A percentile compares a stretch with the other conserved stretches of the same genome.
These are phyloP conservation scores for Terebella lapidaria DNA, from an alignment of 2,888 invertebrate genomes.

Conservation along the genomic window DNA sequence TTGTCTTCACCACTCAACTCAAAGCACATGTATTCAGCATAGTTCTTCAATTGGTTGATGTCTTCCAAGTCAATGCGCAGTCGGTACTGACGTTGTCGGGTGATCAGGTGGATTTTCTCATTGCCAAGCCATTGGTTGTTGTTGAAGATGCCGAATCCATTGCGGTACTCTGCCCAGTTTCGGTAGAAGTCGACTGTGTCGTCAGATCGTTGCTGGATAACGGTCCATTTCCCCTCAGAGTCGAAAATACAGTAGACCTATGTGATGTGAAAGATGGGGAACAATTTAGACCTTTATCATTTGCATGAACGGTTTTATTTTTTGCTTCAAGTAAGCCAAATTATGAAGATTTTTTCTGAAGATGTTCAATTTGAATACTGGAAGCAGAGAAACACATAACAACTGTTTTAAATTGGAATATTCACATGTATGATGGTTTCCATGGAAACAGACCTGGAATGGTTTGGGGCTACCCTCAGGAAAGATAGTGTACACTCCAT, in stretches of 20 bases:
- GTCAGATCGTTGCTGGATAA: not conserved
- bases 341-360: too few species aligned
- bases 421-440: too few species aligned
- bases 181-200: constrained; percentile 2
- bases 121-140: constrained; percentile 12
- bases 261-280: too few species aligned
- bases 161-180: constrained; percentile 8
- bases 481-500: too few species aligned
- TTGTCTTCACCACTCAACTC: constrained; percentile 2
- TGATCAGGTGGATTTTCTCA: constrained; percentile 9
- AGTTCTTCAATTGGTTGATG: constrained; percentile 4
- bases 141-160: constrained; percentile 7
- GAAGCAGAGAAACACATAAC: too few species aligned
- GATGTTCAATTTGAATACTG: too few species aligned
- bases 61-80: constrained; percentile 11
- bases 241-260: constrained; percentile 4
- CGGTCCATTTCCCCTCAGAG: not conserved
- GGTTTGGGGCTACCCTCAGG: too few species aligned
- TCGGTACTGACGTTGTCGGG: constrained; percentile 4
- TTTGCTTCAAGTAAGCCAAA: too few species aligned
- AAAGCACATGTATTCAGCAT: constrained; percentile 9
- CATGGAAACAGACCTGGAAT: too few species aligned
- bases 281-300: too few species aligned
- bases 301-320: too few species aligned
- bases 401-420: too few species aligned